Percentiles rank a stretch among this genome's conserved stretches.
phyloP scores from a whole-genome alignment of 2,888 invertebrate genomes.

The Euplagia quadripunctaria region DNA sequence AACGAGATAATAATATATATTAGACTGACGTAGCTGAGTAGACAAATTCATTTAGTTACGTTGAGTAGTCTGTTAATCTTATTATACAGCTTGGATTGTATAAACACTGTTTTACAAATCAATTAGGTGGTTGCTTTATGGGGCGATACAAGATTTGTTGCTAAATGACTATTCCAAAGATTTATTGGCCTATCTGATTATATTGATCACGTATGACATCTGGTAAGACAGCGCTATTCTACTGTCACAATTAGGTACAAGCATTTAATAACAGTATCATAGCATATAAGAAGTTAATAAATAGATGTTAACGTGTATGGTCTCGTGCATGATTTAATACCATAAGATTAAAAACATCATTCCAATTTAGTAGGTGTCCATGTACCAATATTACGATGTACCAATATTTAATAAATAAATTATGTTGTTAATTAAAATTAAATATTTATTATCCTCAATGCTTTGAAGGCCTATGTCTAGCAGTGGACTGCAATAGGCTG shows the following conservation, averaged over 20 bases:
- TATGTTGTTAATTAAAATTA: no score
- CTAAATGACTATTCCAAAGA: slow-evolving; percentile 8
- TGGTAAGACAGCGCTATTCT: neutral
- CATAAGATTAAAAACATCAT: no score
- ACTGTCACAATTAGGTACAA: neutral
- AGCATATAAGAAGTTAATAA: neutral
- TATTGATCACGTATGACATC: slow-evolving; percentile 1
- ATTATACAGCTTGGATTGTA: slow-evolving; percentile 26
- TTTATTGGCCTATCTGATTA: neutral
- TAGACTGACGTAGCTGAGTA: slow-evolving; percentile 56
- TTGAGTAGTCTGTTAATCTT: slow-evolving; percentile 62
- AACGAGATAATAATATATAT: slow-evolving; percentile 17
- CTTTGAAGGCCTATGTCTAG: no score
- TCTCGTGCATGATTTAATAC: no score
- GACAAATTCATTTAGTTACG: slow-evolving; percentile 66
- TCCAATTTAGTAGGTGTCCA: no score
- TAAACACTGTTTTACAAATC: slow-evolving; percentile 39
- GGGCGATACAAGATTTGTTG: slow-evolving; percentile 9
- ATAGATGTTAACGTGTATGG: neutral
- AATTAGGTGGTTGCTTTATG: slow-evolving; percentile 35
- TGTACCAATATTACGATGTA: no score
- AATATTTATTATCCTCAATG: no score
- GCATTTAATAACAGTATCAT: neutral
- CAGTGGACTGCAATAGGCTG: no score
- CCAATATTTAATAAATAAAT: no score